Evolutionary conservation across 2,888 invertebrate species (phyloP).

Genomic region (Catocala fraxini): DNA sequence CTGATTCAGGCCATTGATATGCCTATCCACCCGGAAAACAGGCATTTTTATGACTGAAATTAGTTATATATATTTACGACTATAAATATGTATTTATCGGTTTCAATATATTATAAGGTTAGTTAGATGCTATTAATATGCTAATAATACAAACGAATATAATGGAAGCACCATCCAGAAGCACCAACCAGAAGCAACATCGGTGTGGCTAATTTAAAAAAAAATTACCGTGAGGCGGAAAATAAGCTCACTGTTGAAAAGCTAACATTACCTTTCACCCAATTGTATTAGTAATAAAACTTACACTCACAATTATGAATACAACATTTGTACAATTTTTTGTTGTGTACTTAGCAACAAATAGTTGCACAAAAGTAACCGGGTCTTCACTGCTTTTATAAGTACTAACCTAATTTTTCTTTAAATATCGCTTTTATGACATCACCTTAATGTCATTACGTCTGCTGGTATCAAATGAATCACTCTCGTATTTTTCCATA

Average conservation of each 20-base stretch:
- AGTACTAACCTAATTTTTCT: constrained; percentile 34
- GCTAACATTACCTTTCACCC: too few species aligned
- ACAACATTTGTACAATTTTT: not conserved
- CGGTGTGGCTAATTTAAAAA: too few species aligned
- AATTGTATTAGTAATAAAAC: too few species aligned
- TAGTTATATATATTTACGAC: too few species aligned
- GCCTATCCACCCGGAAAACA: too few species aligned
- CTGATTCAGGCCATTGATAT: too few species aligned
- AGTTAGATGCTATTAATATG: not conserved
- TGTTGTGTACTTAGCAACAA: constrained; percentile 2
- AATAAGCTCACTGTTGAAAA: not conserved
- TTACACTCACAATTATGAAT: too few species aligned
- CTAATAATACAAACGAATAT: not conserved
- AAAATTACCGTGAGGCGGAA: not conserved
- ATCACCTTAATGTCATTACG: constrained; percentile 37
- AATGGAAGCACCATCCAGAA: not conserved
- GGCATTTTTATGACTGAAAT: too few species aligned
- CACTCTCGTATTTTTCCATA: constrained; percentile 47
- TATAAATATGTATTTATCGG: too few species aligned
- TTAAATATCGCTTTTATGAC: constrained; percentile 34
- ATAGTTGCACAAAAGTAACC: constrained; percentile 6
- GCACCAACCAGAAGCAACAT: too few species aligned
- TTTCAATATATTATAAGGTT: not conserved
- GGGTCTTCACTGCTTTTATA: not conserved
- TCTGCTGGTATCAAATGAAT: constrained; percentile 20